These are phyloP conservation scores for Chironomus tepperi DNA, from an alignment of 1,140 invertebrate species.

Conservation along the genomic window DNA sequence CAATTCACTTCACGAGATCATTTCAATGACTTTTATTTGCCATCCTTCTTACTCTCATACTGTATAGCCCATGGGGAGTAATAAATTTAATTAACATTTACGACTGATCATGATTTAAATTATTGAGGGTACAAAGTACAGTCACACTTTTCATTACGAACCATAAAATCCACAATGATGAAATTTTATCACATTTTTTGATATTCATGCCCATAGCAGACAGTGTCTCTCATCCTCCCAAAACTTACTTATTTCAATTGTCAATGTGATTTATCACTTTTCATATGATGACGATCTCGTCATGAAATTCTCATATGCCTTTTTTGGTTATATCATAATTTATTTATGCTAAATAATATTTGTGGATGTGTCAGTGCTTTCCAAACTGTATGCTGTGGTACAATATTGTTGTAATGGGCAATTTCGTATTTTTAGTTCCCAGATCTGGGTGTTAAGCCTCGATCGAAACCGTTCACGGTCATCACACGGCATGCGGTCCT, in stretches of 20 bases:
- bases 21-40: not conserved
- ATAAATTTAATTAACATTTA: conserved; percentile 23
- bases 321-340: not conserved
- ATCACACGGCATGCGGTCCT: no score
- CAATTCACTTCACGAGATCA: conserved; percentile 9
- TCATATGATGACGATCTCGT: not conserved
- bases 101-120: not conserved
- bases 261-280: not conserved
- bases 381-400: no score
- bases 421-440: no score
- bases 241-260: not conserved
- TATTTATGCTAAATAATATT: no score
- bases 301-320: not conserved
- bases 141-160: not conserved
- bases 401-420: not conserved
- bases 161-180: not conserved
- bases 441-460: not conserved
- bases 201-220: no score
- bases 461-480: not conserved
- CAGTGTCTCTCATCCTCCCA: not conserved
- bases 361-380: no score
- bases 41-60: no score
- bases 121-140: not conserved
- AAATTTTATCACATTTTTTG: not conserved
- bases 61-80: not conserved